These are phyloP conservation scores for Picus viridis DNA, from an alignment of 2,797 vertebrate species.

Conservation along the genomic window DNA sequence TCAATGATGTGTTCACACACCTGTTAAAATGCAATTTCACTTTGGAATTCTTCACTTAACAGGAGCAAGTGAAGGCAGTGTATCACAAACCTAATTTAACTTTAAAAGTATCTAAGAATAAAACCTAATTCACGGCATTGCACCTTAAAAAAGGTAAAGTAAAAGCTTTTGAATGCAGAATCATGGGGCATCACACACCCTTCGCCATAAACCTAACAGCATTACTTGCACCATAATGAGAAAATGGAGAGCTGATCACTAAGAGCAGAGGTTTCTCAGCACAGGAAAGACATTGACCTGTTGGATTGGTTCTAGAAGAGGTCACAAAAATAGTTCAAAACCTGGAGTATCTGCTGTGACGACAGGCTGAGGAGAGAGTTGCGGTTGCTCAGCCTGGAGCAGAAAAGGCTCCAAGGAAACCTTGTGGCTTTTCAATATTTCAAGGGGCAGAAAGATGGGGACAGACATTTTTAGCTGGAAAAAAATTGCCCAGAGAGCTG, in stretches of 20 bases:
- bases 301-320: background rate
- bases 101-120: background rate
- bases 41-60: rapidly evolving
- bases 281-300: background rate
- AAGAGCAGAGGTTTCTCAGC: background rate
- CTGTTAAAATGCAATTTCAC: rapidly evolving
- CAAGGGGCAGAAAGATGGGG: background rate
- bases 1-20: rapidly evolving
- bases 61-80: background rate
- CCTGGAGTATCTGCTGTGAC: background rate
- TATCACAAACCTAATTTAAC: rapidly evolving
- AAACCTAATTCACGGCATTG: background rate
- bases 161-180: background rate
- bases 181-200: background rate
- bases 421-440: background rate
- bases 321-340: background rate
- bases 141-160: background rate
- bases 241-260: background rate
- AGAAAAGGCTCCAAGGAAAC: background rate
- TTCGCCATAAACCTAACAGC: background rate
- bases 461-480: background rate
- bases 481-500: background rate
- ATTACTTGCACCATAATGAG: rapidly evolving
- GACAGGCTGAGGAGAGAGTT: background rate
- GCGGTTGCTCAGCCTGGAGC: background rate